These are phyloP conservation scores for Drosophila malerkotliana DNA, from an alignment of 1,140 invertebrate species.

Conservation along the genomic window DNA sequence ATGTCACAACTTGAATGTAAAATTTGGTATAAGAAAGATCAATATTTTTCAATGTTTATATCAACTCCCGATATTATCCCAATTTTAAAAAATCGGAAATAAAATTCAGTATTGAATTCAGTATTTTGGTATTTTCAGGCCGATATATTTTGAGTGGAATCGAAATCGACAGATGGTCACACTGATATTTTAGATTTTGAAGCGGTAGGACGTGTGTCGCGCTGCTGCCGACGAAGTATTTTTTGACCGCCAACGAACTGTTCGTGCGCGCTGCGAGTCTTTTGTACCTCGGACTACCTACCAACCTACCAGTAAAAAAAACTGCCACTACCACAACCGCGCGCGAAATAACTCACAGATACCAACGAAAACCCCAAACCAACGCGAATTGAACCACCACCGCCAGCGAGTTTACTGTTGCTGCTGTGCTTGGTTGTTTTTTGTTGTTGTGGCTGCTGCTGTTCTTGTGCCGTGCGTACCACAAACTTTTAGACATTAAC, in stretches of 20 bases:
- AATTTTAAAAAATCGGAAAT: too few species aligned
- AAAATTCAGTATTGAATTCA: too few species aligned
- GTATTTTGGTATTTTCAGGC: too few species aligned
- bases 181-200: background rate
- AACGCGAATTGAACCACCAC: slow-evolving; percentile 5
- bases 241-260: background rate
- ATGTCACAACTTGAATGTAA: too few species aligned
- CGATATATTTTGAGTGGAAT: too few species aligned
- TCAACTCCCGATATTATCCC: too few species aligned
- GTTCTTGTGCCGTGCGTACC: slow-evolving; percentile 35
- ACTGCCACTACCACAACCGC: slow-evolving; percentile 11
- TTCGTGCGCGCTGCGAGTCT: slow-evolving; percentile 22
- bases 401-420: slow-evolving; percentile 1
- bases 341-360: background rate
- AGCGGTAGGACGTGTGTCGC: background rate
- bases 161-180: background rate
- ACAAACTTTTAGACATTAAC: slow-evolving; percentile 43
- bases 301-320: slow-evolving; percentile 3
- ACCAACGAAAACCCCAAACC: background rate
- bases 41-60: too few species aligned
- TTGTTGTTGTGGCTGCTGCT: background rate
- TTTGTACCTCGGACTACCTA: slow-evolving; percentile 16
- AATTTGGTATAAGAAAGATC: too few species aligned
- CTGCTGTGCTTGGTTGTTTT: slow-evolving; percentile 3
- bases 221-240: background rate